phyloP scores from a whole-genome alignment of 2,797 vertebrate species.

The Sebastes wilsoni region DNA sequence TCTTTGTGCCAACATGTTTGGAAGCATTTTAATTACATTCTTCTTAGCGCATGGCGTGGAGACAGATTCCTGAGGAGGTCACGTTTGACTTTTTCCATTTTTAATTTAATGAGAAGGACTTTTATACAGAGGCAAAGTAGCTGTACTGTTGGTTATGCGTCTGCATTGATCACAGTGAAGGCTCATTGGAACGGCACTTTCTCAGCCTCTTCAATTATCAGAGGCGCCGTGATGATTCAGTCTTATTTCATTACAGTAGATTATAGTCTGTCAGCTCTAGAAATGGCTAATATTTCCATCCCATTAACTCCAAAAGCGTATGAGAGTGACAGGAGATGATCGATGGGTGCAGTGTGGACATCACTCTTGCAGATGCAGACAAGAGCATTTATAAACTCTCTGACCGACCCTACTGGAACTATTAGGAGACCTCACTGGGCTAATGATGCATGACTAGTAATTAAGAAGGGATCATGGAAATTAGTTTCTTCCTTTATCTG shows the following conservation, averaged over 20 bases:
- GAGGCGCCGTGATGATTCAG: slow-evolving; percentile 17
- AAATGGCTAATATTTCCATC: slow-evolving; percentile 58
- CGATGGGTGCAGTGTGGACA: slow-evolving; percentile 4
- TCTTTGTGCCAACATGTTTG: slow-evolving; percentile 42
- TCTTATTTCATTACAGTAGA: slow-evolving; percentile 34
- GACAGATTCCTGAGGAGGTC: slow-evolving; percentile 9
- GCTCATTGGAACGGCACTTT: slow-evolving; percentile 13
- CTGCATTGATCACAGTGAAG: slow-evolving; percentile 19
- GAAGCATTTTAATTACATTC: slow-evolving; percentile 35
- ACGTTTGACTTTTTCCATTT: slow-evolving; percentile 14
- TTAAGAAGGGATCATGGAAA: slow-evolving; percentile 57
- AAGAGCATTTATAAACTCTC: slow-evolving; percentile 22
- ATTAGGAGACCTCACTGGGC: slow-evolving; percentile 46
- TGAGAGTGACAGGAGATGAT: slow-evolving; percentile 49
- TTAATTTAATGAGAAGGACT: slow-evolving; percentile 31
- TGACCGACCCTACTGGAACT: slow-evolving; percentile 44
- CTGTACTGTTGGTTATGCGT: slow-evolving; percentile 31
- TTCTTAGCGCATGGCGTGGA: background rate
- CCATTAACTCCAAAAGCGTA: slow-evolving; percentile 55
- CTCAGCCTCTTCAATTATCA: slow-evolving; percentile 39
- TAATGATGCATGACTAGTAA: slow-evolving; percentile 69
- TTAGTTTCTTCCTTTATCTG: slow-evolving; percentile 49
- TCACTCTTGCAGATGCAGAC: slow-evolving; percentile 31
- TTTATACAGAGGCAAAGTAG: slow-evolving; percentile 4
- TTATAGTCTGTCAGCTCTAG: slow-evolving; percentile 47